Evolutionary conservation across 2,797 vertebrate species (phyloP), one percentile per base, ranked within the genome.

Genomic region (Valencia hispanica): DNA sequence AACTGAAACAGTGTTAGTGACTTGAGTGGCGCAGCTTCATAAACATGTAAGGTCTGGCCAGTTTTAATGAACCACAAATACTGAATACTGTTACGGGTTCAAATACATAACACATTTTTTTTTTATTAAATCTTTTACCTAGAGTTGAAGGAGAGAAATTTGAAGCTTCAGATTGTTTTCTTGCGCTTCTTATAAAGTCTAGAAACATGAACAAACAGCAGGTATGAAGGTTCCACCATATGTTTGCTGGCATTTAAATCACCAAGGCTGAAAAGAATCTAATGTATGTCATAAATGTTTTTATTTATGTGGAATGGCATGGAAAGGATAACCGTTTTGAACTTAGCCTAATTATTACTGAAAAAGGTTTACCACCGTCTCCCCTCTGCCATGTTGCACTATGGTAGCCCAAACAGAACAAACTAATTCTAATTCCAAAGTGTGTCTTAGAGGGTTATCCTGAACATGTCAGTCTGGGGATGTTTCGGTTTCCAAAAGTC

Each of bases 21-120:
- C 65, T 66, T 17, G 65, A 43, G 65, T n/a, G 39, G 11, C 9
- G 20, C 39, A n/a, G 39, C 36, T 22, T 39, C 51, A 39, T 15
- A 65, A 53, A 63, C 55, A 70, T 63, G 10, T 70, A 17, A 41
- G 63, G 27, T 45, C 45, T 53, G 15, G 34, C 34, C 32, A 55
- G 2, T 45, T 78, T 39, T 55, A 72, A 27, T 34, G 22, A 57
- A 72, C 50, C 70, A 55, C 50, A 72, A 53, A 71, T 15, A 30
- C 11, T 0, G 18, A 14, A 27, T 69, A 22, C 32, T 51, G 0
- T 47, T 41, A 34, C 30, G 34, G 30, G 48, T 25, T 69, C n/a
- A 63, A 61, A 69, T 36, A 34, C 22, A 50, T 25, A 66, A 66
- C 36, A 12, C 14, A 39, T 59, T 32, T 0, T 6, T 34, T 61